Evolutionary conservation across 2,113 vertebrate genomes (phyloP).

Genomic region (Rhea americana): DNA sequence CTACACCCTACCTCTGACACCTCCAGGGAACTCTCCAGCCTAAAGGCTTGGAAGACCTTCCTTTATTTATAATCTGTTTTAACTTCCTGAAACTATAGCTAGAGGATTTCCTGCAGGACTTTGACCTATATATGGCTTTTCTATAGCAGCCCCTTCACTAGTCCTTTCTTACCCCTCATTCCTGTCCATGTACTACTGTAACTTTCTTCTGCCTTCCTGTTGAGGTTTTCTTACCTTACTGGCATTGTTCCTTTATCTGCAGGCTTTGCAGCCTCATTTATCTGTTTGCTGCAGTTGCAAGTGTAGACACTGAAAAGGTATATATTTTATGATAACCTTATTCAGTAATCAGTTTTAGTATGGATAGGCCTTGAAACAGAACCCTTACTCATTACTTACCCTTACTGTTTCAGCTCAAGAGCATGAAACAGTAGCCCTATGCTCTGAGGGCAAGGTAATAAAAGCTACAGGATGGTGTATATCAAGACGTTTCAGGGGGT

Average conservation of each 20-base stretch:
- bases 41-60: neutral
- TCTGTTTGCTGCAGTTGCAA: neutral
- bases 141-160: neutral
- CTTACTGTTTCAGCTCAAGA: neutral
- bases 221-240: neutral
- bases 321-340: neutral
- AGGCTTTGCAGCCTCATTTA: neutral
- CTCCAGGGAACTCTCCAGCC: too few relatives aligned
- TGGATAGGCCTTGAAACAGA: neutral
- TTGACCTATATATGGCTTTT: neutral
- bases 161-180: neutral
- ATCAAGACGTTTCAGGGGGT: neutral
- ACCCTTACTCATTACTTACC: neutral
- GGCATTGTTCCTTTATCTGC: neutral
- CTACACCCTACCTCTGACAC: too few relatives aligned
- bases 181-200: neutral
- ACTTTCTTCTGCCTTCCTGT: neutral
- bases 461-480: neutral
- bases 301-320: neutral
- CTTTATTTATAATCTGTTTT: neutral
- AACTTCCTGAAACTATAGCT: neutral
- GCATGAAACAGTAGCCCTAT: neutral
- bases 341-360: neutral
- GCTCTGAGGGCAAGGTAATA: neutral
- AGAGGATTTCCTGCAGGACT: neutral